Percentiles rank a stretch among this genome's conserved stretches.
Evolutionary conservation across 2,888 invertebrate genomes (phyloP).

Genomic region (Anthoptus insignis): DNA sequence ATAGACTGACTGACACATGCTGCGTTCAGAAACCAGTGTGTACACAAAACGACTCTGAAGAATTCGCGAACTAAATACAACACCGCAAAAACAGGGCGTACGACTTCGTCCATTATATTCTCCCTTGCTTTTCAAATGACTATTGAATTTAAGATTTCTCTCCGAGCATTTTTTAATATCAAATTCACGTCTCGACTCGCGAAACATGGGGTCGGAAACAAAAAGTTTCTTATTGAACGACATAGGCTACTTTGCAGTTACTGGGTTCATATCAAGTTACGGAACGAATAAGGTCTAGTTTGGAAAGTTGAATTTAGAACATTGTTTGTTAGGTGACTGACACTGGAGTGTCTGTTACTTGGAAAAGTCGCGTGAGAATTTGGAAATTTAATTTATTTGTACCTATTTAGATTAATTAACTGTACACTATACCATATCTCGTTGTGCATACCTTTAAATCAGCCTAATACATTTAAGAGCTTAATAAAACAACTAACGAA

Average conservation of each 20-base stretch:
- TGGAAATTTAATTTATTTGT: too few relatives aligned
- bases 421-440: too few relatives aligned
- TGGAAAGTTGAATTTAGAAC: constrained; percentile 57
- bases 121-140: constrained; percentile 81
- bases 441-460: too few relatives aligned
- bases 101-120: constrained; percentile 71
- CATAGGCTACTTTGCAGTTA: constrained; percentile 55
- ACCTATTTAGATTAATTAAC: too few relatives aligned
- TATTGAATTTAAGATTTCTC: constrained; percentile 84
- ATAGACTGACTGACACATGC: constrained; percentile 74
- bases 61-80: constrained; percentile 84
- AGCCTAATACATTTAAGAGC: constrained; percentile 4
- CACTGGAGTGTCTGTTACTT: too few relatives aligned
- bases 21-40: constrained; percentile 80
- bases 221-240: constrained; percentile 57
- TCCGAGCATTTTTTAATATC: constrained; percentile 80
- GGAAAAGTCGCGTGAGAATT: too few relatives aligned
- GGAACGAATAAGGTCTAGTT: constrained; percentile 76
- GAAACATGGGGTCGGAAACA: constrained; percentile 64
- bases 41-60: constrained; percentile 76
- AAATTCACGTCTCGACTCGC: constrained; percentile 72
- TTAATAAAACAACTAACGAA: background rate
- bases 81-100: constrained; percentile 84
- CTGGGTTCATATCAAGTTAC: constrained; percentile 56
- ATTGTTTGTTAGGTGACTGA: constrained; percentile 61